Evolutionary conservation across 2,888 invertebrate genomes (phyloP), one percentile per base, ranked within the genome.

Genomic region (Allolobophora icterica): DNA sequence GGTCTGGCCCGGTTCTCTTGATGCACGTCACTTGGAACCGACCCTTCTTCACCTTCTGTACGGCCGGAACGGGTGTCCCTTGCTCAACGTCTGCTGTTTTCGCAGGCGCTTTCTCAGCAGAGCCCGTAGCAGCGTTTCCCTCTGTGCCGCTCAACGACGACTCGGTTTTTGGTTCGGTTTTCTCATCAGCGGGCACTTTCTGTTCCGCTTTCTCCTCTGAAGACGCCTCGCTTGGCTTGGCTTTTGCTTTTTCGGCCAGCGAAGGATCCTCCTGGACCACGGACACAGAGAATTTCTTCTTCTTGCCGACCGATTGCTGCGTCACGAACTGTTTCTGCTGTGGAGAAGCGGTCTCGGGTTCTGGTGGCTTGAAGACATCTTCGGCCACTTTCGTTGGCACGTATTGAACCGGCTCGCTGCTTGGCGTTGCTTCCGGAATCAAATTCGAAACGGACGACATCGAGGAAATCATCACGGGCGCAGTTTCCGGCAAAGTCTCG

Each of bases 241-340:
- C 35, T 17, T 87, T 87, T 87, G 17, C 34, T 34, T 84, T 84
- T n/a, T n/a, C n/a, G n/a, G n/a, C 83, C 83, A 33, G 33, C 11
- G 84, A 45, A n/a, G 92, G 91, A 84, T 91, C 92, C 17, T 92
- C 92, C 45, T 92, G 91, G 34, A 92, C 91, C 24, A 89, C 91
- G 24, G 92, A 92, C 33, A 92, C 92, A 38, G 91, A 91, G 52
- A 92, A 92, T 35, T 92, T 84, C n/a, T 91, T 91, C 90, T 92
- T 92, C 38, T 90, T 90, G 30, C 58, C 42, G 35, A 87, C 35
- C n/a, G 87, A 87, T 35, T 87, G 87, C 87, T 87, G 87, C 6
- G 87, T 17, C 15, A 24, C 19, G 24, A 87, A 35, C 38, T 35
- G 87, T 15, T 87, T 87, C 87, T 87, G 87, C 24, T 87, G 87